Evolutionary conservation across 2,888 invertebrate species (phyloP), one percentile per base, ranked within the genome.

Genomic region (Diloba caeruleocephala): DNA sequence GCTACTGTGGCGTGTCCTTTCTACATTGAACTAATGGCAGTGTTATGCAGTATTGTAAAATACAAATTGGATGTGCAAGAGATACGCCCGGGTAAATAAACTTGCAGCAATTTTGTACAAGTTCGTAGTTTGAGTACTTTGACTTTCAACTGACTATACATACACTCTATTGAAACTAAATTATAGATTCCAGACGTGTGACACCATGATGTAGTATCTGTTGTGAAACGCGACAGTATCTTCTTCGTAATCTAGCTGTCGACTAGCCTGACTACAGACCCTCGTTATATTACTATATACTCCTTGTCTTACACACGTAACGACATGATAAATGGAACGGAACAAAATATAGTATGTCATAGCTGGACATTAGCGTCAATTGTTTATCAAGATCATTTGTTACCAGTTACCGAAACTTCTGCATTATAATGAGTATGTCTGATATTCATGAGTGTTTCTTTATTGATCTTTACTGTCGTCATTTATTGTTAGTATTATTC

Each of bases 301-400:
- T 31, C 21, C 15, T 7, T 23, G n/a, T 12, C 9, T 7, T 10
- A 36, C 8, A 17, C 23, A 49, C 33, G 32, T 32, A 48, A 34
- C 41, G 19, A 34, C 14, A 46, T 46, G 45, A 50, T 54, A 53
- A 55, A 65, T 37, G 17, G 25, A 43, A 48, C 39, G 37, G 36
- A 54, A 63, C 53, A 37, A 56, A 58, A 48, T 42, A 46, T 51
- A 45, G 31, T 49, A 36, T 29, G 42, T 46, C 45, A 43, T 13
- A 45, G 32, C 31, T 15, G 37, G 51, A 54, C 53, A 71, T 52
- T 48, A 46, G 45, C 39, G 45, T 53, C 60, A 50, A 41, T 52
- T 17, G 19, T 28, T 45, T 60, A 65, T 60, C 66, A 56, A 46
- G 44, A 67, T 58, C 29, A 48, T 70, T 46, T 12, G 36, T 39